Conservation (phyloP, 2,113 vertebrate species). For the Pollimyrus isidori region DNA sequence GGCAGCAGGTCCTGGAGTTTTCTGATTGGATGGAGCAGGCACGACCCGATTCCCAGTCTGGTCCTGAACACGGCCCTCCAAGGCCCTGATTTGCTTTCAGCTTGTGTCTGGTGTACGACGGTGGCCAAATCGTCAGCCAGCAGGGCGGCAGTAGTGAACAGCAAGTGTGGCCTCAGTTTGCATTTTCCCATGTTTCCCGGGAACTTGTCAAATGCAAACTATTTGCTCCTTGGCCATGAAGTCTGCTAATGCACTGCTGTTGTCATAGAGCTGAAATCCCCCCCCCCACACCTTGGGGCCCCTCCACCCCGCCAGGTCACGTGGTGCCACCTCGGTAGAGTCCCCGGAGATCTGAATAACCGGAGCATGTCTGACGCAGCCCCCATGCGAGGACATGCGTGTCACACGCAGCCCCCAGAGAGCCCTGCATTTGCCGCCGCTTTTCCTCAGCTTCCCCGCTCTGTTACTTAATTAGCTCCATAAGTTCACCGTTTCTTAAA, state of each 20-base stretch:
- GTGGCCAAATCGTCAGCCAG: neutral
- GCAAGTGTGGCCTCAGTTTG: neutral
- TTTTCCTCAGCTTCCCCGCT: neutral
- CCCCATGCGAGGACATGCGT: neutral
- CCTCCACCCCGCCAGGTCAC: neutral
- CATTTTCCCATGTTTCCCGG: neutral
- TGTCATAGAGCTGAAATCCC: neutral
- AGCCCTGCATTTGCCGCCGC: neutral
- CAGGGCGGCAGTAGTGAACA: neutral
- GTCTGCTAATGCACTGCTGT: neutral
- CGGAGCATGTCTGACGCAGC: neutral
- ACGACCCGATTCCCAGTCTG: neutral
- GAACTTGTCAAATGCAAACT: neutral
- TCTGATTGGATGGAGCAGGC: neutral
- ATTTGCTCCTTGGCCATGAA: conserved; percentile 4
- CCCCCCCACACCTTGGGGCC: neutral
- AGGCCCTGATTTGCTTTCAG: neutral
- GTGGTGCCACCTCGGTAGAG: neutral
- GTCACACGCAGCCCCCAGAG: neutral
- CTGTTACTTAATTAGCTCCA: neutral
- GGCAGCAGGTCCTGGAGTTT: neutral
- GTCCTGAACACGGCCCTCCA: neutral
- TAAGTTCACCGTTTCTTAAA: neutral
- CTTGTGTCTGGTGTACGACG: neutral
- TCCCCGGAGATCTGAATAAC: neutral